Evolutionary conservation across 2,888 invertebrate species (phyloP).

Genomic region (Serripes groenlandicus): DNA sequence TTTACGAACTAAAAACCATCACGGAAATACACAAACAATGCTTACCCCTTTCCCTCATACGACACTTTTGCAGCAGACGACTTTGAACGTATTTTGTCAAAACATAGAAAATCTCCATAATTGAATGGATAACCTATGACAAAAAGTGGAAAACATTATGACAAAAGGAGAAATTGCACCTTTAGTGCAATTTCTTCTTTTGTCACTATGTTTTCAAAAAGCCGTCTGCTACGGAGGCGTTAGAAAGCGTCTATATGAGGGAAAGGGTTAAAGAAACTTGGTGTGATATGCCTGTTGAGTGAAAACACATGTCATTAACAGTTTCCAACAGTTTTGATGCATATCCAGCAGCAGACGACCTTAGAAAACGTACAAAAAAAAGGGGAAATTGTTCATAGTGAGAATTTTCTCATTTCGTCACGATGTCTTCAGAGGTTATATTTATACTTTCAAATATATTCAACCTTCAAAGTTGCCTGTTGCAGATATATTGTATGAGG

Average conservation of each 20-base stretch:
- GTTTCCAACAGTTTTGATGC: no score
- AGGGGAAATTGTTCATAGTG: background rate
- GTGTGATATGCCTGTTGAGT: no score
- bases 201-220: background rate
- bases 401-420: background rate
- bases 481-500: no score
- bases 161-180: background rate
- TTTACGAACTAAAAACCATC: conserved; percentile 13
- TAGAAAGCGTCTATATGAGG: no score
- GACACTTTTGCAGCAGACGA: background rate
- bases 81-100: background rate
- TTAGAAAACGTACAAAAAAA: background rate
- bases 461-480: no score
- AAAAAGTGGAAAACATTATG: background rate
- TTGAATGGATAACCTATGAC: background rate
- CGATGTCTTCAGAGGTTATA: background rate
- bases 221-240: no score
- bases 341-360: no score
- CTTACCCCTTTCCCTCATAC: background rate
- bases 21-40: background rate
- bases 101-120: background rate
- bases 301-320: no score
- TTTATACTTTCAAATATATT: no score
- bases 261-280: no score
- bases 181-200: conserved; percentile 3